Evolutionary conservation across 1,140 invertebrate genomes (phyloP), one percentile per base, ranked within the genome.

Genomic region (Sminthurides bifidus): DNA sequence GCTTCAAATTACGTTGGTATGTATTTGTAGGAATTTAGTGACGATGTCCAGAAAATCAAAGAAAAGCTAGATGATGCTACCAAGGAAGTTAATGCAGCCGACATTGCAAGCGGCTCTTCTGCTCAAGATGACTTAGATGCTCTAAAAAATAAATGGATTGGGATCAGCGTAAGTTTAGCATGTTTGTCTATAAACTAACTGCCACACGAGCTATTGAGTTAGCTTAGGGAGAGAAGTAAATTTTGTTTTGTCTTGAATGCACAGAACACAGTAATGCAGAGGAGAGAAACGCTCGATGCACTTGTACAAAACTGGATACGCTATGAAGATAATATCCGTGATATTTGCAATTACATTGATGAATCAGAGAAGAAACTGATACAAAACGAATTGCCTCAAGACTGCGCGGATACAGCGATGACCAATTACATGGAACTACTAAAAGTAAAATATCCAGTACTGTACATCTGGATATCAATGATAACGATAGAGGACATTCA

Each of bases 41-140:
- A n/a, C n/a, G n/a, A n/a, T n/a, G n/a, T n/a, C n/a, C n/a, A n/a
- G n/a, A n/a, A n/a, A 5, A 48, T 48, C 12, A 24, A 27, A 30
- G 21, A 27, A 6, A 40, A 38, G 27, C 41, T 38, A 12, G 26
- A 38, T 4, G 46, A 49, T 3, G 54, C 54, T 23, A 24, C 55
- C 3, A 45, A 14, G 8, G 48, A 31, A 26, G 52, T 29, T 33
- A 30, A 45, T 14, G 17, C n/a, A n/a, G n/a, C n/a, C n/a, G n/a
- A 54, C 19, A 30, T 52, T 38, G 59, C 54, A 2, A 59, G 49
- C 19, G 26, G 41, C 23, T 35, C 41, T 26, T 40, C 55, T 3
- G 49, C 56, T 4, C 53, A 53, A 31, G 60, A 62, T 53, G 60
- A 62, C 19, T 35, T 62, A 2, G 60, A 62, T 44, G 37, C 50